Percentiles rank a stretch among this genome's conserved stretches.
Conservation (phyloP, 2,113 vertebrate species). For the Zeus faber region DNA sequence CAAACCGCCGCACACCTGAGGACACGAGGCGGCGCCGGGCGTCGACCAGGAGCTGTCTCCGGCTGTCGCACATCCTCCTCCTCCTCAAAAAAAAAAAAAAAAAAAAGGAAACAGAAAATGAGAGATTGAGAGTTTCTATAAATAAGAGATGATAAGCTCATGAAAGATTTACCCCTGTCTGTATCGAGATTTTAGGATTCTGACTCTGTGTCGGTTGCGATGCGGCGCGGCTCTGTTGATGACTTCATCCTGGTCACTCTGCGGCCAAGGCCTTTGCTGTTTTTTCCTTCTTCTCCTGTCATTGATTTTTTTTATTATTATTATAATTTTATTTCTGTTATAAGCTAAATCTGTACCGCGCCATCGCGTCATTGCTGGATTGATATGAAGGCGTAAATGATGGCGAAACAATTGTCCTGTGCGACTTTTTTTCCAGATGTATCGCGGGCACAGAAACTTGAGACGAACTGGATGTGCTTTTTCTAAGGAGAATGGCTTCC, state of each 20-base stretch:
- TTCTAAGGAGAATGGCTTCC: no score
- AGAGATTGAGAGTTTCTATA: conserved; percentile 56
- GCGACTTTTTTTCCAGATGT: no score
- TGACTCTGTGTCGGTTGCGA: conserved; percentile 69
- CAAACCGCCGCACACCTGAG: conserved; percentile 7
- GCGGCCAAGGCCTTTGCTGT: no score
- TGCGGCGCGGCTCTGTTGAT: conserved; percentile 57
- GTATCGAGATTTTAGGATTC: conserved; percentile 64
- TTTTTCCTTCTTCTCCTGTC: no score
- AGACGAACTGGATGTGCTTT: no score
- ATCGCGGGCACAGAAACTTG: no score
- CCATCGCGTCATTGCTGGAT: conserved; percentile 4
- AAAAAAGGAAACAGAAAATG: conserved; percentile 4
- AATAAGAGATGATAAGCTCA: conserved; percentile 73
- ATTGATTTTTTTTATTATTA: neutral
- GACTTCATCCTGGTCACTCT: conserved; percentile 46
- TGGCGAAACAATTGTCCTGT: no score
- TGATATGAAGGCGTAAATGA: no score
- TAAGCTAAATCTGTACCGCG: conserved; percentile 51
- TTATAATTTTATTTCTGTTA: conserved; percentile 27
- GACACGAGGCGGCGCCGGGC: conserved; percentile 3
- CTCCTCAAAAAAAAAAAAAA: no score
- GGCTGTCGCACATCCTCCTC: conserved; percentile 24
- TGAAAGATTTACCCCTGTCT: conserved; percentile 71
- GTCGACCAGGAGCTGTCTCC: conserved; percentile 18